Conservation (phyloP, 2,113 vertebrate species). For the Hippocampus zosterae region DNA sequence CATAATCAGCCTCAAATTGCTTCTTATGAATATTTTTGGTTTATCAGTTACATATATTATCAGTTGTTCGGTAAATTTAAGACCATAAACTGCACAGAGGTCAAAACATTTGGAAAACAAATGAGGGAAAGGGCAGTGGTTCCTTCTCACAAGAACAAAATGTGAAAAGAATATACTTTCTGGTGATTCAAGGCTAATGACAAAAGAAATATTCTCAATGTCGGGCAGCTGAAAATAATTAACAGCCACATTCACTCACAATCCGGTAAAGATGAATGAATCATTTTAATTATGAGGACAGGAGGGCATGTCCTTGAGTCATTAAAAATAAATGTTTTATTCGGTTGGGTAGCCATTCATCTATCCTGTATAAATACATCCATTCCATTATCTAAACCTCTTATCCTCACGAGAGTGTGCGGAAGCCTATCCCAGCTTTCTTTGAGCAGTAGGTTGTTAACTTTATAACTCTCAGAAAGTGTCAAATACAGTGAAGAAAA, state of each 20-base stretch:
- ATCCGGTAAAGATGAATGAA: conserved; percentile 15
- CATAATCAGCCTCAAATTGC: not conserved
- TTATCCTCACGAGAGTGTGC: no score
- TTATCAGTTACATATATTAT: not conserved
- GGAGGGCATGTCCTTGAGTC: conserved; percentile 12
- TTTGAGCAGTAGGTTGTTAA: not conserved
- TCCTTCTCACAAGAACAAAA: not conserved
- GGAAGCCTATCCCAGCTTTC: no score
- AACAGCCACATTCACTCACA: conserved; percentile 6
- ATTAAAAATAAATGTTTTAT: conserved; percentile 6
- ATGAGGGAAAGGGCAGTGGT: not conserved
- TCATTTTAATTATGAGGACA: conserved; percentile 28
- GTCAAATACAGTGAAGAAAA: not conserved
- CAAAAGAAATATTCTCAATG: conserved; percentile 14
- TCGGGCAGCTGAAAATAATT: conserved; percentile 12
- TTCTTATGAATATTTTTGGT: not conserved
- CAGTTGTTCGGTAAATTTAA: not conserved
- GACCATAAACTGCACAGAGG: not conserved
- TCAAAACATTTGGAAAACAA: not conserved
- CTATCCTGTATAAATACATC: not conserved
- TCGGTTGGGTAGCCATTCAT: not conserved
- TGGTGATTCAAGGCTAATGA: conserved; percentile 9
- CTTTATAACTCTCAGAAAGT: not conserved
- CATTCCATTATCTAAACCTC: no score
- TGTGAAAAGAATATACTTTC: not conserved